These are phyloP conservation scores for Ctenoplectra terminalis DNA, from an alignment of 1,140 invertebrate species.

Conservation along the genomic window DNA sequence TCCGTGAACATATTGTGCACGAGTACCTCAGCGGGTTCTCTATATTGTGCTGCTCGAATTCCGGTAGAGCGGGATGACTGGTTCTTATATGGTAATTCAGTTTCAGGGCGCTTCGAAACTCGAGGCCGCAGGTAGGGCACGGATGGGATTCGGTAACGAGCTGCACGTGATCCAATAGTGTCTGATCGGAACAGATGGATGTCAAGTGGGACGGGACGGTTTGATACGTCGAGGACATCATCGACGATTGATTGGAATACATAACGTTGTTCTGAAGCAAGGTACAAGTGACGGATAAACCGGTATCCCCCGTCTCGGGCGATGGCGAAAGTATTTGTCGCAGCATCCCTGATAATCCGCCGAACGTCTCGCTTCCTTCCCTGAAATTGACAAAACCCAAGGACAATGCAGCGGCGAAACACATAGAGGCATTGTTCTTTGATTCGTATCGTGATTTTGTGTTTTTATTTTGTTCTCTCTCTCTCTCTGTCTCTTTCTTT, in stretches of 20 bases:
- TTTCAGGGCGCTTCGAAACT: slow-evolving; percentile 77
- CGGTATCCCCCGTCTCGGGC: slow-evolving; percentile 75
- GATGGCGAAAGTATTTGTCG: slow-evolving; percentile 81
- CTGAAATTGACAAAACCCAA: slow-evolving; percentile 82
- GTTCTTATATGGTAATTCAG: slow-evolving; percentile 80
- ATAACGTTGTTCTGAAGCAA: slow-evolving; percentile 74
- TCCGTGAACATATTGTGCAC: slow-evolving; percentile 75
- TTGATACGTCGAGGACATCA: slow-evolving; percentile 73
- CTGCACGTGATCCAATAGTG: slow-evolving; percentile 71
- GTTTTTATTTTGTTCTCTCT: slow-evolving; percentile 43
- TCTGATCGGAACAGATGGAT: slow-evolving; percentile 67
- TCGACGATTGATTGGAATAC: slow-evolving; percentile 74
- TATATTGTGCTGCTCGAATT: slow-evolving; percentile 63
- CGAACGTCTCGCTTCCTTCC: slow-evolving; percentile 78
- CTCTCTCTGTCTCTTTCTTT: slow-evolving; percentile 23
- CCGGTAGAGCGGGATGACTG: slow-evolving; percentile 70
- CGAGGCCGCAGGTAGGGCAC: slow-evolving; percentile 78
- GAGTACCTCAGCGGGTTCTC: slow-evolving; percentile 72
- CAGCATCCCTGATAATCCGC: slow-evolving; percentile 81
- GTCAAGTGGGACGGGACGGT: slow-evolving; percentile 53
- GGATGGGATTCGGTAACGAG: slow-evolving; percentile 75
- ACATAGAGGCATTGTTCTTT: slow-evolving; percentile 35
- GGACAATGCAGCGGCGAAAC: slow-evolving; percentile 71
- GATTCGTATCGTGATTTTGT: too few relatives aligned
- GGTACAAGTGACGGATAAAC: slow-evolving; percentile 72